phyloP scores from a whole-genome alignment of 2,113 vertebrate genomes.

The Apteryx mantelli region DNA sequence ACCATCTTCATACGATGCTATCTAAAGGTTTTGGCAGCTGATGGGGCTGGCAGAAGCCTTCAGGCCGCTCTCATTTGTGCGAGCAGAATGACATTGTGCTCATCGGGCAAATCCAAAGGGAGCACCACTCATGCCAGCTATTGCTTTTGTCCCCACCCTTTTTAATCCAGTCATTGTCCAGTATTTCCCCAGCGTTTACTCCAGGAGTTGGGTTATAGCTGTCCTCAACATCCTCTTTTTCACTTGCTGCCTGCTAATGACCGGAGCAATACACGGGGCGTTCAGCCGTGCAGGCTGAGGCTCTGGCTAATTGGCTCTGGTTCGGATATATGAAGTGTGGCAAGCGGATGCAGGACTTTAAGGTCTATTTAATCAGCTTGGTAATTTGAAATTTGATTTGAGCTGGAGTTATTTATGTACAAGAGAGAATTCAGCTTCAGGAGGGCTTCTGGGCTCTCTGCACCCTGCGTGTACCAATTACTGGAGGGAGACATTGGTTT shows the following conservation, averaged over 20 bases:
- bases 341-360: not conserved
- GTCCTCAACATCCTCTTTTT: not conserved
- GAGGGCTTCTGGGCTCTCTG: not conserved
- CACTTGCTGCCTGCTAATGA: not conserved
- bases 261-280: not conserved
- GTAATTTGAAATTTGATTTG: not conserved
- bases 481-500: not conserved
- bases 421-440: not conserved
- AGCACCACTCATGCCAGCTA: not conserved
- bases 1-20: not conserved
- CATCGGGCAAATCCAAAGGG: not conserved
- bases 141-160: not conserved
- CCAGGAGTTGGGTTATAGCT: not conserved
- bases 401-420: not conserved
- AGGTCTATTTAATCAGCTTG: not conserved
- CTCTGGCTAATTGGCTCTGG: not conserved
- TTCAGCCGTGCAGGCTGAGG: fast-evolving
- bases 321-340: not conserved
- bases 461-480: not conserved
- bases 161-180: not conserved
- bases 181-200: not conserved
- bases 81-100: not conserved
- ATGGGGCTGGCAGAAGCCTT: not conserved
- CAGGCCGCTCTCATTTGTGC: not conserved
- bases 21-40: not conserved